Percentiles rank a stretch among this genome's conserved stretches.
phyloP scores from a whole-genome alignment of 2,797 vertebrate species.

The Thripadectes ignobilis region DNA sequence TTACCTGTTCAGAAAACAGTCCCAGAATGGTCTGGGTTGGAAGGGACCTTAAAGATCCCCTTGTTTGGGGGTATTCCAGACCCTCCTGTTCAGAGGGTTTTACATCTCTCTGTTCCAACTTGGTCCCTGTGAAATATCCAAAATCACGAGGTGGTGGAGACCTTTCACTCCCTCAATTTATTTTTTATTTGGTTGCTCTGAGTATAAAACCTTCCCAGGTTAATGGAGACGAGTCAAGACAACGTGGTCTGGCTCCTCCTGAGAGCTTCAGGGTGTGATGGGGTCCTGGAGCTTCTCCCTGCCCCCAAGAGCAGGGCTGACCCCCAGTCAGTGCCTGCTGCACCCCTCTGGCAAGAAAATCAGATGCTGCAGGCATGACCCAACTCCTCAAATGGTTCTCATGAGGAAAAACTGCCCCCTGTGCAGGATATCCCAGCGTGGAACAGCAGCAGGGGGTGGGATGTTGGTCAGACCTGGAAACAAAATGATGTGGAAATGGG shows the following conservation, averaged over 20 bases:
- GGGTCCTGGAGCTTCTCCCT: no score
- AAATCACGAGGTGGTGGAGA: not conserved
- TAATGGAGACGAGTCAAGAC: not conserved
- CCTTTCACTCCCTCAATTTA: not conserved
- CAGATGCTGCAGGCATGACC: not conserved
- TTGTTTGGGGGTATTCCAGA: not conserved
- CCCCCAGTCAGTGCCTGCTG: not conserved
- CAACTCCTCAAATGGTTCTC: not conserved
- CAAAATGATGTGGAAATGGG: not conserved
- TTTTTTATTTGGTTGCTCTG: not conserved
- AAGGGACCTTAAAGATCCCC: not conserved
- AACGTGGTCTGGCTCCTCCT: not conserved
- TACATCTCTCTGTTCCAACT: not conserved
- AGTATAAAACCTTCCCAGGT: not conserved
- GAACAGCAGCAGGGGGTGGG: not conserved
- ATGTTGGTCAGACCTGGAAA: not conserved
- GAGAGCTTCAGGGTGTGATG: not conserved
- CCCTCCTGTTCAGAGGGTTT: not conserved
- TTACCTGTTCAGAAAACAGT: not conserved
- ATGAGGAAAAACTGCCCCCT: not conserved
- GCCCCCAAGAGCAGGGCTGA: not conserved
- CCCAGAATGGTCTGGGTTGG: not conserved
- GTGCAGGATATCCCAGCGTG: not conserved
- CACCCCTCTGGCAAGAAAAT: not conserved
- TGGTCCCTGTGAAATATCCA: not conserved